phyloP scores from a whole-genome alignment of 2,113 vertebrate species.

The Sminthopsis crassicaudata region DNA sequence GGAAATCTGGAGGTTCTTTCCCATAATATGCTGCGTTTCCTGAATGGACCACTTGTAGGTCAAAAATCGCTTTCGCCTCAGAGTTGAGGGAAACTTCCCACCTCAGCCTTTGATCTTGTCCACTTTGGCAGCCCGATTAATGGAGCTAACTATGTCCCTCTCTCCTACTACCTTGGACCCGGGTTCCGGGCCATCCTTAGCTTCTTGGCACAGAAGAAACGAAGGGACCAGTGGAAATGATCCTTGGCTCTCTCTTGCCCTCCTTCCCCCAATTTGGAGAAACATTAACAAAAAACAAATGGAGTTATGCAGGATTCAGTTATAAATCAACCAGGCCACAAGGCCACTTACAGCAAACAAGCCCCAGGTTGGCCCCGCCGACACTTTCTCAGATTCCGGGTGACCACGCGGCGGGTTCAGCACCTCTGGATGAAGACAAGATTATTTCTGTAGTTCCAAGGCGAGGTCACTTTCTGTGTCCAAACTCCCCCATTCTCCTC shows the following conservation, averaged over 20 bases:
- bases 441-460: background rate
- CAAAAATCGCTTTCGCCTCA: background rate
- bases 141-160: background rate
- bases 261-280: conserved; percentile 80
- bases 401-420: background rate
- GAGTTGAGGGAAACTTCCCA: background rate
- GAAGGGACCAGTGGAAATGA: conserved; percentile 61
- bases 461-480: background rate
- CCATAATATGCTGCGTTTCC: background rate
- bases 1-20: background rate
- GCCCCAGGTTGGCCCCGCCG: conserved; percentile 68
- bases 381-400: conserved; percentile 84
- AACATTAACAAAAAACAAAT: conserved; percentile 93
- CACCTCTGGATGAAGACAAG: background rate
- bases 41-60: background rate
- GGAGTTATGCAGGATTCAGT: conserved; percentile 80
- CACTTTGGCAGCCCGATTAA: background rate
- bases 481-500: background rate
- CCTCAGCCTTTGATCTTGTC: background rate
- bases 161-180: background rate
- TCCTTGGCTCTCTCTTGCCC: conserved; percentile 72
- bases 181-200: background rate
- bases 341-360: conserved; percentile 89
- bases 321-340: conserved; percentile 91
- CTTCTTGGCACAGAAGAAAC: conserved; percentile 4